phyloP scores from a whole-genome alignment of 2,113 vertebrate species.

The Gobio gobio region DNA sequence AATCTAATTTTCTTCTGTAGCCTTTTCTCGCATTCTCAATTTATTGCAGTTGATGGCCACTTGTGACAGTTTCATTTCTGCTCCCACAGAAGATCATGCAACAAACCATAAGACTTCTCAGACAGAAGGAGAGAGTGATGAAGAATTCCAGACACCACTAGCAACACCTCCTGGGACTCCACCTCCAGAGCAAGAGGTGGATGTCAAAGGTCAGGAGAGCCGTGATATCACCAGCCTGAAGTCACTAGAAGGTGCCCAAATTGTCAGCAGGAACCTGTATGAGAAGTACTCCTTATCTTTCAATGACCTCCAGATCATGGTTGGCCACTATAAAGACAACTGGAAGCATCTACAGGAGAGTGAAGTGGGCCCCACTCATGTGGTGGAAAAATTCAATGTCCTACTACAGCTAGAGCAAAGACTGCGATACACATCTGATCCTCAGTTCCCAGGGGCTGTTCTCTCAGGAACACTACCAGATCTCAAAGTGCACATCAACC shows the following conservation, averaged over 20 bases:
- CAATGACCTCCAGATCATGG: conserved; percentile 98
- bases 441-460: conserved; percentile 91
- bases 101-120: conserved; percentile 69
- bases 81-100: conserved; percentile 76
- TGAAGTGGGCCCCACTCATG: conserved; percentile 93
- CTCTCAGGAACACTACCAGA: conserved; percentile 92
- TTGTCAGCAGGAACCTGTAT: conserved; percentile 87
- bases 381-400: conserved; percentile 97
- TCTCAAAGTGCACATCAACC: conserved; percentile 95
- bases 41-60: neutral
- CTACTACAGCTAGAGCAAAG: conserved; percentile 92
- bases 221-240: conserved; percentile 64
- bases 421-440: conserved; percentile 94
- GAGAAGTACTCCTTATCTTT: conserved; percentile 93
- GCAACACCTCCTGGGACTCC: conserved; percentile 91
- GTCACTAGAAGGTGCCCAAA: conserved; percentile 73
- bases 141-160: conserved; percentile 94
- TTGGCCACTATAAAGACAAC: conserved; percentile 91
- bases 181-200: conserved; percentile 76
- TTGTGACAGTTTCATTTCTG: conserved; percentile 3
- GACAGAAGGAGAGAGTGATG: conserved; percentile 87
- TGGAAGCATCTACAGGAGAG: conserved; percentile 96
- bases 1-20: neutral
- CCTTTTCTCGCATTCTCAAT: neutral
- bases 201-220: conserved; percentile 66